Evolutionary conservation across 2,888 invertebrate genomes (phyloP).

Genomic region (Drosophila mercatorum): DNA sequence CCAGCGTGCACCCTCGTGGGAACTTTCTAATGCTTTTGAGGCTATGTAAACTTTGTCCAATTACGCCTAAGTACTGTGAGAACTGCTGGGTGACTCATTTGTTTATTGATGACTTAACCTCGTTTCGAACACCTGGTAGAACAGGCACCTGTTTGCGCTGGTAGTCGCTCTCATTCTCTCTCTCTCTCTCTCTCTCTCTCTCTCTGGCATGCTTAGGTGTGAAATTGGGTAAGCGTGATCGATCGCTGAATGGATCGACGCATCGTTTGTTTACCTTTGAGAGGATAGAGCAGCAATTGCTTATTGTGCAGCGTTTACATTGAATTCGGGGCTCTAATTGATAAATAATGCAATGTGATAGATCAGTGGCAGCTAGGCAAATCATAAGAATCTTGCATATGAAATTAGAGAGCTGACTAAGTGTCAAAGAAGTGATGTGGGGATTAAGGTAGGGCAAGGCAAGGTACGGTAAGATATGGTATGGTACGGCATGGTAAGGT

Average conservation of each 20-base stretch:
- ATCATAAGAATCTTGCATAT: not conserved
- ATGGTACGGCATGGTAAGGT: not conserved
- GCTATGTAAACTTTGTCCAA: conserved; percentile 74
- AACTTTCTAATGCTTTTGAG: conserved; percentile 71
- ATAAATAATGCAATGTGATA: conserved; percentile 55
- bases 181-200: not conserved
- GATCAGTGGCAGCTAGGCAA: conserved; percentile 34
- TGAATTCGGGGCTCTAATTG: conserved; percentile 58
- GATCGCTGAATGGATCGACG: conserved; percentile 36
- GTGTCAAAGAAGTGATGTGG: no score
- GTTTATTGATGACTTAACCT: conserved; percentile 77
- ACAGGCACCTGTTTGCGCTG: conserved; percentile 49
- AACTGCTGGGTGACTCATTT: conserved; percentile 72
- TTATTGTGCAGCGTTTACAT: conserved; percentile 42
- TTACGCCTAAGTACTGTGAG: conserved; percentile 73
- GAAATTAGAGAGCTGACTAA: not conserved
- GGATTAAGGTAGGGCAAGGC: not conserved
- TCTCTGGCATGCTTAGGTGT: conserved; percentile 51
- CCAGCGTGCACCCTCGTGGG: conserved; percentile 50
- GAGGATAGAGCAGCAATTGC: conserved; percentile 31
- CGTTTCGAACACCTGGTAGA: conserved; percentile 54
- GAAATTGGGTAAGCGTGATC: conserved; percentile 68
- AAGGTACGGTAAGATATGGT: conserved; percentile 8
- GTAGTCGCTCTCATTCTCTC: not conserved
- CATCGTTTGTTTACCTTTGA: conserved; percentile 42